Evolutionary conservation across 2,888 invertebrate species (phyloP), one percentile per base, ranked within the genome.

Genomic region (Pogonocherus hispidulus): DNA sequence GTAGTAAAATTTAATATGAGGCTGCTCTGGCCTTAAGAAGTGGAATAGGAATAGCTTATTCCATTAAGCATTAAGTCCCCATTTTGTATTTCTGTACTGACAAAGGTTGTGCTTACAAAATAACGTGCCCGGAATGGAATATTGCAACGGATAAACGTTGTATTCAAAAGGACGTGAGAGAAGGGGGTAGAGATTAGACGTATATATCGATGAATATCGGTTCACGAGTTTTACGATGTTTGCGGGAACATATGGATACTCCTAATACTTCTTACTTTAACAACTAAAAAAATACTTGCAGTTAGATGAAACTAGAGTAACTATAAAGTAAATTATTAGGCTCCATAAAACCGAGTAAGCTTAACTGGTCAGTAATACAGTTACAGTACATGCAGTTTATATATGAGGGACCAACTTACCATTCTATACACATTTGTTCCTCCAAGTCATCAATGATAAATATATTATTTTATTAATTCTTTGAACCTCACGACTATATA

Each of bases 1-100:
- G 78, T 74, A 73, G 79, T 75, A 79, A 79, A 81, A 81, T 80
- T 80, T 79, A 80, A 80, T 79, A 75, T 77, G 80, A 78, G 76
- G 72, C 67, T 73, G 73, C 75, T 73, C 71, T 70, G 74, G 78
- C 78, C 77, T 78, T 78, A 78, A 77, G 77, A 77, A 77, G 74
- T 68, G 72, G 70, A 68, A 75, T 67, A 70, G 72, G 69, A 70
- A 73, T 66, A 74, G 78, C 74, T 75, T 75, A 74, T 76, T 74
- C 77, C 76, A 71, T 74, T 74, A 71, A 66, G 73, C 76, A 74
- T 74, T 74, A 71, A 75, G 73, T 71, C 78, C 75, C 78, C 78
- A 78, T 79, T 79, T 78, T 76, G 76, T 75, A 72, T 79, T 77
- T 76, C 75, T 74, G 70, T 69, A 71, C 76, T 72, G 74, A 77